Percentiles rank a stretch among this genome's conserved stretches.
These are phyloP conservation scores for Lagria hirta DNA, from an alignment of 2,888 invertebrate species.

Conservation along the genomic window DNA sequence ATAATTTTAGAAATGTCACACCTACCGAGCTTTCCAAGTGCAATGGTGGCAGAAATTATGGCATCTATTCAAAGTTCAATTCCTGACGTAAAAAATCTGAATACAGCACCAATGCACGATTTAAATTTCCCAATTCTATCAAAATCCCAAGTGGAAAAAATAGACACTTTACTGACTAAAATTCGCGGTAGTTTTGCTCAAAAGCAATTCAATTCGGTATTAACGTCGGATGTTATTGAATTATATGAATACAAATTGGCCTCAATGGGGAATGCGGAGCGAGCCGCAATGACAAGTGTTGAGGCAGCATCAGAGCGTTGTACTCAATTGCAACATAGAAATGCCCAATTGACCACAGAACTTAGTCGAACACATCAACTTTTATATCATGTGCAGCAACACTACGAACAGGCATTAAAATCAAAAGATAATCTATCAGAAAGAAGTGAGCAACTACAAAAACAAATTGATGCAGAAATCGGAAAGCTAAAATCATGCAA, in stretches of 20 bases:
- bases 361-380: slow-evolving; percentile 56
- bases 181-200: slow-evolving; percentile 27
- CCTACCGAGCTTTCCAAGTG: slow-evolving; percentile 37
- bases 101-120: slow-evolving; percentile 11
- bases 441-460: slow-evolving; percentile 17
- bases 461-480: slow-evolving; percentile 36
- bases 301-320: slow-evolving; percentile 58
- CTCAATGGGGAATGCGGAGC: slow-evolving; percentile 57
- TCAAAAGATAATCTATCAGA: slow-evolving; percentile 35
- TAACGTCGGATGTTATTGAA: slow-evolving; percentile 71
- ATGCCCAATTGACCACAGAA: slow-evolving; percentile 56
- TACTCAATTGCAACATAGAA: slow-evolving; percentile 56
- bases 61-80: slow-evolving; percentile 34
- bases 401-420: slow-evolving; percentile 53
- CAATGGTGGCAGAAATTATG: slow-evolving; percentile 41
- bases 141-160: slow-evolving; percentile 43
- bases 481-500: slow-evolving; percentile 32
- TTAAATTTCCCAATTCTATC: slow-evolving; percentile 39
- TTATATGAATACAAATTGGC: slow-evolving; percentile 71
- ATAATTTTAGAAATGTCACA: slow-evolving; percentile 49
- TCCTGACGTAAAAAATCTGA: slow-evolving; percentile 11
- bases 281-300: slow-evolving; percentile 55
- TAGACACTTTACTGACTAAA: slow-evolving; percentile 43
- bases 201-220: slow-evolving; percentile 52
- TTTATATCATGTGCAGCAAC: slow-evolving; percentile 56